Evolutionary conservation across 2,797 vertebrate genomes (phyloP).

Genomic region (Sciurus vulgaris): DNA sequence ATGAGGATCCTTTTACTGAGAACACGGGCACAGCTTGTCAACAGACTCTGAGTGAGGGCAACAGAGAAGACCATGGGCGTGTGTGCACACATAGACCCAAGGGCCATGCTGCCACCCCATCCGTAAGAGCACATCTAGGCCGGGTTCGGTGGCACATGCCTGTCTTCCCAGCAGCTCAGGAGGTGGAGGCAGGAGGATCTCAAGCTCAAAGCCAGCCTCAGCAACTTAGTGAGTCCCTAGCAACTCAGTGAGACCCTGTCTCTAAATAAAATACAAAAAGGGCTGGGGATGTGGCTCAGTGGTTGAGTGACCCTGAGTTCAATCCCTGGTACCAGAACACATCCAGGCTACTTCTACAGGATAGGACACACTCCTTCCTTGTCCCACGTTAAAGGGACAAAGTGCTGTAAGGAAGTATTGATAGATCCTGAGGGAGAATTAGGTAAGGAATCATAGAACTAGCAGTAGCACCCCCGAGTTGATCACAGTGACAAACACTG

Average conservation of each 20-base stretch:
- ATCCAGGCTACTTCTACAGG: neutral
- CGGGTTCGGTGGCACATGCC: no score
- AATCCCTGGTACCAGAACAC: no score
- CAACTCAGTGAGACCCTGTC: no score
- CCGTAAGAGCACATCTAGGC: neutral
- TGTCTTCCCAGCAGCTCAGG: no score
- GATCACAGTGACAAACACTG: neutral
- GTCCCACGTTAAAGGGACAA: neutral
- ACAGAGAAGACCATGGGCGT: neutral
- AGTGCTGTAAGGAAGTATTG: neutral
- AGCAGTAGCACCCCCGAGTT: neutral
- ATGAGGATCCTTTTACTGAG: slow-evolving; percentile 51
- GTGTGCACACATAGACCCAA: neutral
- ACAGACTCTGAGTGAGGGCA: neutral
- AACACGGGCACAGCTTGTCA: slow-evolving; percentile 31
- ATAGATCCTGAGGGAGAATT: neutral
- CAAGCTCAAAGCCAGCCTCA: no score
- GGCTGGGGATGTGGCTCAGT: no score
- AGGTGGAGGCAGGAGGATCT: no score
- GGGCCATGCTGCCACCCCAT: neutral
- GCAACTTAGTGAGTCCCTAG: no score
- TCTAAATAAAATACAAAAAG: no score
- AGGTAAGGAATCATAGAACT: neutral
- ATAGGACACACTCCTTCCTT: neutral
- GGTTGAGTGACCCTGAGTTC: no score